Percentiles rank a stretch among this genome's conserved stretches.
Evolutionary conservation across 2,888 invertebrate species (phyloP).

Genomic region (Drosophila seclusa): DNA sequence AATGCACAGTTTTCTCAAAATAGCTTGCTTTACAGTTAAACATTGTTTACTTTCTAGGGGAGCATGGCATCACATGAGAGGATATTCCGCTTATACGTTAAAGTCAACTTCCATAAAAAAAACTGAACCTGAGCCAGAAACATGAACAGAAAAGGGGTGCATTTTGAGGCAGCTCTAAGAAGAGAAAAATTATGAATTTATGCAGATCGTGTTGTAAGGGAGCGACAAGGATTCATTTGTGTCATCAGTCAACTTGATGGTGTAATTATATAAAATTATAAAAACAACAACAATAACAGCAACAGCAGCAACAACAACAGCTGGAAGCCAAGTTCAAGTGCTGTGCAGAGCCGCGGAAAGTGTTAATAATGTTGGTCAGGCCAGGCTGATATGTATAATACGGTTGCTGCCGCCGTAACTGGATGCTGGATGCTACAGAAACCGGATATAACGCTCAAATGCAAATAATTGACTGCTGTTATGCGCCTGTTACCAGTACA

Average conservation of each 20-base stretch:
- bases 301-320: constrained; percentile 20
- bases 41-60: neutral
- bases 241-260: constrained; percentile 85
- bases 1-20: neutral
- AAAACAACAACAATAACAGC: constrained; percentile 52
- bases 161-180: constrained; percentile 16
- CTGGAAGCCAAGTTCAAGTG: constrained; percentile 69
- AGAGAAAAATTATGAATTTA: constrained; percentile 80
- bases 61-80: neutral
- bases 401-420: constrained; percentile 49
- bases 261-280: constrained; percentile 83
- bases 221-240: constrained; percentile 84
- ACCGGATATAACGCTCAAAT: constrained; percentile 63
- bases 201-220: constrained; percentile 77
- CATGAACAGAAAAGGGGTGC: constrained; percentile 24
- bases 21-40: neutral
- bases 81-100: neutral
- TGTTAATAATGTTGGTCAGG: constrained; percentile 70
- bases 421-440: constrained; percentile 67
- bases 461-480: constrained; percentile 73
- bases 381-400: constrained; percentile 18
- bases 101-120: constrained; percentile 29
- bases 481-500: constrained; percentile 61
- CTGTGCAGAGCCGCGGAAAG: constrained; percentile 60
- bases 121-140: constrained; percentile 12